A percentile compares a stretch with the other conserved stretches of the same genome.
Conservation (phyloP, 2,113 vertebrate species). For the Bolborhynchus lineola region DNA sequence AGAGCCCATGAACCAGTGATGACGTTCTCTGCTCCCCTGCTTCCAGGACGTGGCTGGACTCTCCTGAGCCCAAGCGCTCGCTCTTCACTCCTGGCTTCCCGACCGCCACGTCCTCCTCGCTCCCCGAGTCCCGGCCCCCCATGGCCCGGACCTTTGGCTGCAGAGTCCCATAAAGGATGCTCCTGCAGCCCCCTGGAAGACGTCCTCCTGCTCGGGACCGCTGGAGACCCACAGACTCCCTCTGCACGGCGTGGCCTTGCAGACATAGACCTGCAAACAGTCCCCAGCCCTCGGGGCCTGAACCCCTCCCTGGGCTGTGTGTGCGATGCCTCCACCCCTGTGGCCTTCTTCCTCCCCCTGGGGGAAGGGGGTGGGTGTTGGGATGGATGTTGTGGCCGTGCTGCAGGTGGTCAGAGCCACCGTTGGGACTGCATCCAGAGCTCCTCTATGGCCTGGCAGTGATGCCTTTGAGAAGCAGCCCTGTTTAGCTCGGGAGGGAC, state of each 20-base stretch:
- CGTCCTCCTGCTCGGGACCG: background rate
- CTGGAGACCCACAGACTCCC: background rate
- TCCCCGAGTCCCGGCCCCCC: background rate
- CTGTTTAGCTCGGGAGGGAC: background rate
- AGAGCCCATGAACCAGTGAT: constrained; percentile 68
- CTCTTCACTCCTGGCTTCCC: background rate
- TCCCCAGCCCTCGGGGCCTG: background rate
- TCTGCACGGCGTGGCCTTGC: background rate
- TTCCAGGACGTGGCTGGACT: background rate
- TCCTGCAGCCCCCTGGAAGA: background rate
- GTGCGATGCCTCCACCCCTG: background rate
- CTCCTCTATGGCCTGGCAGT: background rate
- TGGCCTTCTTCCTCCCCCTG: background rate
- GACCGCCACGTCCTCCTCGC: background rate
- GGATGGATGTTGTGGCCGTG: background rate
- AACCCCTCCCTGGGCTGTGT: background rate
- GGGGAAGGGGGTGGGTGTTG: background rate
- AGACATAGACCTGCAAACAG: background rate
- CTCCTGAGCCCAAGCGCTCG: background rate
- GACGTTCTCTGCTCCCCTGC: background rate
- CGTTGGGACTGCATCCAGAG: background rate
- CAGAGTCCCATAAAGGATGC: background rate
- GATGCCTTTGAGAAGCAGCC: background rate
- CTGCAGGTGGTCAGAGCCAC: background rate
- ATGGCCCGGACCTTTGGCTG: background rate